Base-by-base conservation (phyloP, 1,140 invertebrate genomes). In the Oedothorax gibbosus region DNA sequence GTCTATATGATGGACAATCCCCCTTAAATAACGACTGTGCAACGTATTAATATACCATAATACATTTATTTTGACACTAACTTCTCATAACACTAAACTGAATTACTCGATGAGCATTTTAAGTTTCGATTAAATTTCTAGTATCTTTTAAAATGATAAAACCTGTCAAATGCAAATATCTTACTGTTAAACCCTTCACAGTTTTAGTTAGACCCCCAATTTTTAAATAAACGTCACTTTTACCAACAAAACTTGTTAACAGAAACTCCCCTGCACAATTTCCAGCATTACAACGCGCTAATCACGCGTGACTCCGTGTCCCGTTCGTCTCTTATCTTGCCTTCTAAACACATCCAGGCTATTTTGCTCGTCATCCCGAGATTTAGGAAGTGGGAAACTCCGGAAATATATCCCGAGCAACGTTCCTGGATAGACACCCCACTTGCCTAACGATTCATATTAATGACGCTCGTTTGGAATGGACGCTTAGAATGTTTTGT, bases 371-470 rank as follows among this genome's bases (percentile, higher is more conserved):
- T 35, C 62, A 69, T 82, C 56, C n/a, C 15, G 60, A 84, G 72
- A 75, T 84, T 84, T 84, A 84, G 81, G 81, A 84, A 84, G 72
- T 73, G 35, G 20, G 18, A 21, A 57, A 66, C 77, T 35, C 54
- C 14, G 66, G 53, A 53, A 21, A n/a, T 64, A 35, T 35, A 56
- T 82, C 64, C 57, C 68, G 80, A 72, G 51, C 62, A 18, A 62
- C 62, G 64, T 75, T 75, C 49, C 72, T 75, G 72, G 12, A 62
- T 12, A 62, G 57, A 71, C 18, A 18, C 9, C 65, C 6, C 65
- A 35, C 62, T 77, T 65, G n/a, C 75, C 60, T 73, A 84, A 84
- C 81, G 72, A 84, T 84, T 75, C 71, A 60, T 75, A 84, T 81
- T 81, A 81, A 81, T 54, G 78, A 81, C 14, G 35, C 21, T 81